Evolutionary conservation across 2,888 invertebrate genomes (phyloP).

Genomic region (Marronus borbonicus): DNA sequence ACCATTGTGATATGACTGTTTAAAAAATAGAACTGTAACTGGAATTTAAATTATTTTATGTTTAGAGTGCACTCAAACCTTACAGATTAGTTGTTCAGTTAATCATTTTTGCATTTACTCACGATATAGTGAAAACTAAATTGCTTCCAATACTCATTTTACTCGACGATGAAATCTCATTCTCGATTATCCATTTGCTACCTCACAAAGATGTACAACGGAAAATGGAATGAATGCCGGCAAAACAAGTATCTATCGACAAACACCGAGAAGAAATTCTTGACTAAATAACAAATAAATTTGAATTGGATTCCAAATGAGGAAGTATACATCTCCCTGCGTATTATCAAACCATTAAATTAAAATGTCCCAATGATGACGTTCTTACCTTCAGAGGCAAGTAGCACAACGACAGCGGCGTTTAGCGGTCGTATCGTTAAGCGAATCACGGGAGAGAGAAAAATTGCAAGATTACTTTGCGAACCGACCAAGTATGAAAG

Average conservation of each 20-base stretch:
- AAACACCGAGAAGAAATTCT: constrained; percentile 18
- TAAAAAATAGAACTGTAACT: not conserved
- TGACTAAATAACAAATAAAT: constrained; percentile 11
- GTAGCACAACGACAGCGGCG: constrained; percentile 16
- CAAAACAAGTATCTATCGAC: constrained; percentile 14
- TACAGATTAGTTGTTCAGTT: not conserved
- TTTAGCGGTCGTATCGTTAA: constrained; percentile 48
- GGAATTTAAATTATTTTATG: not conserved
- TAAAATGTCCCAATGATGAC: constrained; percentile 36
- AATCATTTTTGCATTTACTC: not conserved
- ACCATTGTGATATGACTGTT: too few relatives aligned
- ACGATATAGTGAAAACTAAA: not conserved
- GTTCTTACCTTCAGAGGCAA: constrained; percentile 28
- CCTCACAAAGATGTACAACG: not conserved
- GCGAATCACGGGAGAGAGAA: constrained; percentile 51
- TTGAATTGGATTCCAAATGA: constrained; percentile 12
- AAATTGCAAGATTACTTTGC: constrained; percentile 57
- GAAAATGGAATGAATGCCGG: constrained; percentile 5
- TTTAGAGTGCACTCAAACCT: not conserved
- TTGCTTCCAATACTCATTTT: constrained; percentile 6
- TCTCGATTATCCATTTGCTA: constrained; percentile 1
- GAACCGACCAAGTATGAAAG: constrained; percentile 59
- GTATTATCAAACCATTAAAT: constrained; percentile 36
- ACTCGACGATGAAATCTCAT: not conserved
- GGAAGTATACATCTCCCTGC: constrained; percentile 37